These are phyloP conservation scores for Cyclopterus lumpus DNA, from an alignment of 2,797 vertebrate genomes.

Conservation along the genomic window DNA sequence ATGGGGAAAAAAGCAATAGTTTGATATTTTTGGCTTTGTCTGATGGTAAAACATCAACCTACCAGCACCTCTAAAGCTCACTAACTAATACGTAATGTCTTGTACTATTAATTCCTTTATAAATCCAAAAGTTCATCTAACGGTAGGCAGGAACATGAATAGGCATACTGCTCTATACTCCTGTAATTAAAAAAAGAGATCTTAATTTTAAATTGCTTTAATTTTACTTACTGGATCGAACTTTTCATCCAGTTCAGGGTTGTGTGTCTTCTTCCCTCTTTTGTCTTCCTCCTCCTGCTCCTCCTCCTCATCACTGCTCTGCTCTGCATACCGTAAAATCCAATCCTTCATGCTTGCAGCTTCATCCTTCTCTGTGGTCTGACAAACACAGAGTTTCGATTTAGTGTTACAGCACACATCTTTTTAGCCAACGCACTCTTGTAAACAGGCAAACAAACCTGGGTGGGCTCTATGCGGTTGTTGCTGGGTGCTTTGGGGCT, in stretches of 20 bases:
- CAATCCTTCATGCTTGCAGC: constrained; percentile 92
- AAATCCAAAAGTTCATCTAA: neutral
- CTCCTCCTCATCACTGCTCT: constrained; percentile 86
- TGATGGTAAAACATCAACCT: too few relatives aligned
- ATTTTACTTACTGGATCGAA: constrained; percentile 91
- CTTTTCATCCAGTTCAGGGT: constrained; percentile 85
- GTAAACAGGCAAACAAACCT: constrained; percentile 62
- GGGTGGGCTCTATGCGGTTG: constrained; percentile 56
- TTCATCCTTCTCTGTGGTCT: constrained; percentile 79
- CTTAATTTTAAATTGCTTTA: neutral
- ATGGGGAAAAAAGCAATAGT: neutral
- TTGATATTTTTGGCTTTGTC: neutral
- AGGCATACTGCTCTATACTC: neutral
- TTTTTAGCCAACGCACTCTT: neutral
- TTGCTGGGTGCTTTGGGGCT: constrained; percentile 47
- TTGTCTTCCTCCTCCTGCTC: constrained; percentile 81
- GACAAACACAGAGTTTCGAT: constrained; percentile 5
- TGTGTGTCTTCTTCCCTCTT: constrained; percentile 63
- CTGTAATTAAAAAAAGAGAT: neutral
- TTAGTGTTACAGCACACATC: neutral
- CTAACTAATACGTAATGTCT: too few relatives aligned
- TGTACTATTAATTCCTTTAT: too few relatives aligned
- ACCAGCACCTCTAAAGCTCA: too few relatives aligned
- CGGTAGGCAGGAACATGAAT: neutral
- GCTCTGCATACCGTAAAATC: constrained; percentile 93